Conservation (phyloP, 2,797 vertebrate genomes). For the Thripadectes ignobilis region DNA sequence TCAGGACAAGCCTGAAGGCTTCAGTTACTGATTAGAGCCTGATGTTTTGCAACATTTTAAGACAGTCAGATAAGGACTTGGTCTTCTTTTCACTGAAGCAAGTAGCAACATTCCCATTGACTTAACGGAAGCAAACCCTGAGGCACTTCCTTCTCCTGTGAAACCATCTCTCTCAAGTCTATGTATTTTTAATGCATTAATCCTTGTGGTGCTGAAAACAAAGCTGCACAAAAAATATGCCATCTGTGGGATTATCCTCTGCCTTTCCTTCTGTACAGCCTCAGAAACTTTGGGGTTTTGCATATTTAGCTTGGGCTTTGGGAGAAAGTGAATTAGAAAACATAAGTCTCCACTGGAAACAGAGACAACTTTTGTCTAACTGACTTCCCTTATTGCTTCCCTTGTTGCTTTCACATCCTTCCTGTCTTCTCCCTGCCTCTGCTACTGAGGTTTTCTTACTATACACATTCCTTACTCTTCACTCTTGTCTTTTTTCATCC, state of each 20-base stretch:
- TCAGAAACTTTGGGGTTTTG: background rate
- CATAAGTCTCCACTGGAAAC: background rate
- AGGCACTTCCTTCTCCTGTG: background rate
- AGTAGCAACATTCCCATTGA: background rate
- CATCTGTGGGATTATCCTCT: background rate
- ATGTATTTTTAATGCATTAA: constrained; percentile 11
- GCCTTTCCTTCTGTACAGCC: background rate
- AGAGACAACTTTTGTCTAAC: background rate
- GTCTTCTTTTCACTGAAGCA: background rate
- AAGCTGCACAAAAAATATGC: background rate
- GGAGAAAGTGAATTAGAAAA: background rate
- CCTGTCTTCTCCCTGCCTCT: background rate
- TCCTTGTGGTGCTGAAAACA: background rate
- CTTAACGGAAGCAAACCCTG: background rate
- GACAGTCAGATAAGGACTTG: background rate
- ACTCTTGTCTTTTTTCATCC: background rate
- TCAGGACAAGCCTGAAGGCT: background rate
- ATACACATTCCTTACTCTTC: background rate
- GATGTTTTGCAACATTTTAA: background rate
- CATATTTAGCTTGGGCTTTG: background rate
- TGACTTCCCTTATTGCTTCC: background rate
- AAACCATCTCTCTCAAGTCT: background rate
- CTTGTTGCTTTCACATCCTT: background rate
- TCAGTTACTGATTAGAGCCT: background rate
- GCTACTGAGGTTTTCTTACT: background rate